Evolutionary conservation across 2,113 vertebrate species (phyloP), one percentile per base, ranked within the genome.

Genomic region (Lamprotornis superbus): DNA sequence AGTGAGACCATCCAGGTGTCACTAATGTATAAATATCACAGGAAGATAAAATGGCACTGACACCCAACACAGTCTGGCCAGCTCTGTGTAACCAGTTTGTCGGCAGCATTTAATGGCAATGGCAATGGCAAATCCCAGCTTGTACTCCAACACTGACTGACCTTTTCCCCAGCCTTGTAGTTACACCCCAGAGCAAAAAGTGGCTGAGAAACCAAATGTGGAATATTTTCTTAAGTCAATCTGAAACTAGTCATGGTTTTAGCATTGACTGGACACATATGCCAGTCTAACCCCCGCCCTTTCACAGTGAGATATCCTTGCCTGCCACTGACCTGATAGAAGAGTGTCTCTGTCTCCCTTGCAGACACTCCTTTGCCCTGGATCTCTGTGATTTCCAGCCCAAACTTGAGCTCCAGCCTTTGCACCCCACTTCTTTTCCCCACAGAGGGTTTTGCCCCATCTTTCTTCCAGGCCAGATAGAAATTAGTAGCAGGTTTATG

Each of bases 21-120:
- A 76, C 65, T 42, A 42, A 5, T 2, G 11, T 30, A 21, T 0
- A 0, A 37, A 18, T 47, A 63, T 12, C 14, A 50, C 0, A 2
- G 33, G 68, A 61, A 63, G 47, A 63, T 17, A 84, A 50, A 63
- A 33, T 33, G 47, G 42, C 56, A 10, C 69, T 65, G 55, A 49
- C 64, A 70, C 11, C 5, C 27, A 59, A 8, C 22, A 23, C 3
- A 55, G 47, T 9, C 42, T 22, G 25, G 42, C n/a, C 60, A 85
- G 20, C 11, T 61, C 46, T 8, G 18, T 24, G 27, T 23, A 46
- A 84, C 7, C 25, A 84, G 20, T 23, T 59, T 67, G 23, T 47
- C 27, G 47, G 57, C 57, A 88, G 40, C 18, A 15, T 23, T 50
- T 73, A 68, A 35, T 50, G 53, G 15, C 31, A 67, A 15, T 18